Evolutionary conservation across 2,888 invertebrate genomes (phyloP).

Genomic region (Cenopis cana): DNA sequence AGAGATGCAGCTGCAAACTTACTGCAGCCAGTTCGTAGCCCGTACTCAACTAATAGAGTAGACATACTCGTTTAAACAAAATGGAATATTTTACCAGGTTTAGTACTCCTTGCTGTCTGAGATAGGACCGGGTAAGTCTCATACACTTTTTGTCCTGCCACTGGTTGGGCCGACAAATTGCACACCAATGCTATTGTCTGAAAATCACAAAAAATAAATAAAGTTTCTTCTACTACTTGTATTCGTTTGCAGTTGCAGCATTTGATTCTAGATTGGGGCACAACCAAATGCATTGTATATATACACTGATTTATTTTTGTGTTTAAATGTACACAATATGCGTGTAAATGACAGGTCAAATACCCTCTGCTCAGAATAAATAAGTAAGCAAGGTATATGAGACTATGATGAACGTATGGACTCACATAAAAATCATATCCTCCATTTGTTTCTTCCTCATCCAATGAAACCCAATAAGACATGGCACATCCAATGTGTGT

Average conservation of each 20-base stretch:
- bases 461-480: background rate
- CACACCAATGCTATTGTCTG: background rate
- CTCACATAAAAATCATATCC: background rate
- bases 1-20: too few species aligned
- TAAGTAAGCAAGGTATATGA: background rate
- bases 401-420: background rate
- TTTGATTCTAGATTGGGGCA: background rate
- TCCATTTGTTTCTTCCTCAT: background rate
- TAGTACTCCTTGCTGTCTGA: background rate
- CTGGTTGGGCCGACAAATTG: background rate
- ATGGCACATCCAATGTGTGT: slow-evolving; percentile 1
- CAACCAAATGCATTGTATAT: too few species aligned
- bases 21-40: background rate
- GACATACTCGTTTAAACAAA: background rate
- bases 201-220: background rate
- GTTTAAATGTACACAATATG: too few species aligned
- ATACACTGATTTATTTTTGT: too few species aligned
- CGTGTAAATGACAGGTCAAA: too few species aligned
- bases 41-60: background rate
- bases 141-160: background rate
- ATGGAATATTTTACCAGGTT: background rate
- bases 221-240: background rate
- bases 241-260: background rate
- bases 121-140: background rate
- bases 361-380: background rate